Base-by-base conservation (phyloP, 1,140 invertebrate genomes). In the Diabrotica virgifera region DNA sequence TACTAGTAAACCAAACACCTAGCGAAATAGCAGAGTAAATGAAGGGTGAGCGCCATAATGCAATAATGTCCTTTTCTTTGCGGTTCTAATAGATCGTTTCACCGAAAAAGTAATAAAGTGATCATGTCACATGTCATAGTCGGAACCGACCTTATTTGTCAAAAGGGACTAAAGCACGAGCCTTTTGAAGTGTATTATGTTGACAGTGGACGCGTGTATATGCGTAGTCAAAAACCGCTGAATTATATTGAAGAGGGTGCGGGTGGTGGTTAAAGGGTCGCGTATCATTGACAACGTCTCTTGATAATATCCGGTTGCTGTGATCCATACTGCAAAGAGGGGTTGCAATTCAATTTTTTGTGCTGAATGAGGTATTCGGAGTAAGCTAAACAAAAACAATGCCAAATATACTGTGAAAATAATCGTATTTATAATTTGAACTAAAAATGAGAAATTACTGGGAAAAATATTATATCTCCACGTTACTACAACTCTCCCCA, bases 61-160 rank as follows among this genome's bases (percentile, higher is more conserved):
- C 8, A 46, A 46, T 46, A 46, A 46, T 24, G 53, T 0, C 53
- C 13, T n/a, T 24, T 14, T 55, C 11, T 6, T 35, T 55, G 13
- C 10, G 12, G 36, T 12, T 24, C 24, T 8, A 57, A 57, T 37
- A 24, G n/a, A 10, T 11, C 35, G 36, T 36, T 13, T 36, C 55
- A 12, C 55, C 55, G 58, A 59, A 59, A 59, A 59, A 14, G 36
- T 57, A 59, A 59, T 59, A 59, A 59, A 59, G 40, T 59, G 58
- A 59, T 59, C 58, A 51, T 59, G 58, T 59, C 58, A 59, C 50
- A 13, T 59, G 58, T 59, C 58, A 59, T 37, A 40, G 46, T 37
- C 12, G 58, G 6, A 51, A 36, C 13, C 58, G 46, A 59, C 12
- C 37, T 59, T 59, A 59, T 59, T 59, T 12, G 38, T 59, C 58